phyloP scores from a whole-genome alignment of 2,797 vertebrate genomes.

The Rhyacichthys aspro region DNA sequence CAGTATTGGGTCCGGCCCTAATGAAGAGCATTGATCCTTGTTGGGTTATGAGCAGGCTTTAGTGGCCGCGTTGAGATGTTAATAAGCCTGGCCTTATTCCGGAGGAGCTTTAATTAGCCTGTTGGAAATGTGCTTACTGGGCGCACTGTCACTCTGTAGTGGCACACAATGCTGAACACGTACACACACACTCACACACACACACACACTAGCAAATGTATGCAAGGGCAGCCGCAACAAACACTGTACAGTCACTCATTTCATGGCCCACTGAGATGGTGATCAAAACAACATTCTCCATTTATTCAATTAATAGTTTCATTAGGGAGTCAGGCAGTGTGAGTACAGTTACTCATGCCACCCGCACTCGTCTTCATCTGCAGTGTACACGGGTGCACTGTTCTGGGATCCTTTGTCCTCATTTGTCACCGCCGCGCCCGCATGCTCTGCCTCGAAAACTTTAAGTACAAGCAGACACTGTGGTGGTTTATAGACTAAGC shows the following conservation, averaged over 20 bases:
- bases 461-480: not conserved
- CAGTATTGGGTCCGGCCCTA: slow-evolving; percentile 63
- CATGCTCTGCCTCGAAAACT: not conserved
- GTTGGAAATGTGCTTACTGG: slow-evolving; percentile 83
- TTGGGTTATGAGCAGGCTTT: slow-evolving; percentile 77
- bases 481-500: not conserved
- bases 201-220: slow-evolving; percentile 18
- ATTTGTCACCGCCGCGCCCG: not conserved
- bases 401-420: slow-evolving; percentile 16
- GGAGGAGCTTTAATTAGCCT: slow-evolving; percentile 83
- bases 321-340: slow-evolving; percentile 65
- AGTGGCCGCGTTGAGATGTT: slow-evolving; percentile 74
- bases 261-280: slow-evolving; percentile 71
- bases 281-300: slow-evolving; percentile 68
- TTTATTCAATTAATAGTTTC: slow-evolving; percentile 76
- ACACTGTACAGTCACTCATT: slow-evolving; percentile 63
- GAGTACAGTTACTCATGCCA: slow-evolving; percentile 46
- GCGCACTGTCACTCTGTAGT: slow-evolving; percentile 74
- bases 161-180: slow-evolving; percentile 53
- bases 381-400: not conserved
- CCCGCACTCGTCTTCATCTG: slow-evolving; percentile 28
- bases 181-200: slow-evolving; percentile 28
- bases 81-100: slow-evolving; percentile 80
- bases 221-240: slow-evolving; percentile 38
- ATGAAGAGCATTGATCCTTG: slow-evolving; percentile 81